These are phyloP conservation scores for Podarcis lilfordi DNA, from an alignment of 2,797 vertebrate species.

Conservation along the genomic window DNA sequence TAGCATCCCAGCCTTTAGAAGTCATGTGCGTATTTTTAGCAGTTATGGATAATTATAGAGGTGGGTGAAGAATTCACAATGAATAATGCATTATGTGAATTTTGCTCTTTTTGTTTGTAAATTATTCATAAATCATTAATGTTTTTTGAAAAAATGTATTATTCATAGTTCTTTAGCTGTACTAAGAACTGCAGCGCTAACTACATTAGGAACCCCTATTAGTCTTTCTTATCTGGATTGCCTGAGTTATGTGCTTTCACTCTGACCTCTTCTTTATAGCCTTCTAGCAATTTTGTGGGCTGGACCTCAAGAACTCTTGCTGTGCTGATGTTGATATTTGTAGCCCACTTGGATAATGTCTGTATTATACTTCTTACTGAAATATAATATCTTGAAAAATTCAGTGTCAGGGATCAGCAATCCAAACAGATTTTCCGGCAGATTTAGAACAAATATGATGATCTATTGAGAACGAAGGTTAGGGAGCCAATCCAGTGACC, in stretches of 20 bases:
- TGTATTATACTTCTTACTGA: background rate
- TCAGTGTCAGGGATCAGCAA: no score
- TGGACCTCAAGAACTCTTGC: background rate
- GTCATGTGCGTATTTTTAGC: constrained; percentile 18
- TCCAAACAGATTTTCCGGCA: no score
- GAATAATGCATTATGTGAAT: constrained; percentile 24
- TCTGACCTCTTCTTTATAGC: background rate
- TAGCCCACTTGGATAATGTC: background rate
- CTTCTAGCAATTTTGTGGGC: no score
- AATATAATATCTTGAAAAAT: background rate
- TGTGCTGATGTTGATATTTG: background rate
- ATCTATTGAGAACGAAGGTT: no score
- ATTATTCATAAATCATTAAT: constrained; percentile 11
- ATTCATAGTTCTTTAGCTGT: constrained; percentile 7
- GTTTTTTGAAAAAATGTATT: background rate
- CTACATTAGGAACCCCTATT: background rate
- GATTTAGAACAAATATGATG: no score
- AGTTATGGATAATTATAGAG: constrained; percentile 32
- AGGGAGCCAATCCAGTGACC: background rate
- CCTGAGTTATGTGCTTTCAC: background rate
- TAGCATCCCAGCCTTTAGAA: constrained; percentile 3
- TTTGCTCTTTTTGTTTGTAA: constrained; percentile 27
- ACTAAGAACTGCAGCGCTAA: background rate
- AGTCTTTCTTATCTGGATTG: constrained; percentile 7
- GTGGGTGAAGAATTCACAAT: constrained; percentile 15